Evolutionary conservation across 2,888 invertebrate species (phyloP).

Genomic region (Metellina segmentata): DNA sequence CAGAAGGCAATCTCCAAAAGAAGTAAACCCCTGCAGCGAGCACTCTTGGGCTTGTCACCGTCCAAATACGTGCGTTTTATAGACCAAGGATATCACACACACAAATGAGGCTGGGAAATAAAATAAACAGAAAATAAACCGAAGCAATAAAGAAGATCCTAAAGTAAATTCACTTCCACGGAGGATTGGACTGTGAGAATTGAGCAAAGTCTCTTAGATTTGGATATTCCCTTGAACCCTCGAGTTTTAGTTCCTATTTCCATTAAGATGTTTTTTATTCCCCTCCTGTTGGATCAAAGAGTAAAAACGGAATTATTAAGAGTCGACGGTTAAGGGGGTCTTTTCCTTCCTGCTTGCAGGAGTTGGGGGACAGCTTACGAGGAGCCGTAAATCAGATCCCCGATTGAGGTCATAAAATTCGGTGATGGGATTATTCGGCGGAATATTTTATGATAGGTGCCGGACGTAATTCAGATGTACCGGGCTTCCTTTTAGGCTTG

Average conservation of each 20-base stretch:
- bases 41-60: constrained; percentile 21
- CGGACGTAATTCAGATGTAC: constrained; percentile 62
- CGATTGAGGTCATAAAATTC: constrained; percentile 60
- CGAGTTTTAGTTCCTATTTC: constrained; percentile 11
- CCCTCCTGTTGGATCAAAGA: neutral
- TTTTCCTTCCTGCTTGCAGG: neutral
- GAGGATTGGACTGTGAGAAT: neutral
- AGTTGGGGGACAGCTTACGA: constrained; percentile 44
- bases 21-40: neutral
- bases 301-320: constrained; percentile 34
- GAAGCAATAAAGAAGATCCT: constrained; percentile 25
- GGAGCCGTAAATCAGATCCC: constrained; percentile 42
- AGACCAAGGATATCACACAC: constrained; percentile 3
- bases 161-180: constrained; percentile 1
- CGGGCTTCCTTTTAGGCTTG: constrained; percentile 20
- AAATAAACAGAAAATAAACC: constrained; percentile 37
- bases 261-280: constrained; percentile 28
- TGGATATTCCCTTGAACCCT: neutral
- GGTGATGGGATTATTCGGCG: constrained; percentile 31
- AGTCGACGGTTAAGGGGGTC: constrained; percentile 18
- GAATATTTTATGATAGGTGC: constrained; percentile 62
- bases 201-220: neutral
- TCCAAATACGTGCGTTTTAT: constrained; percentile 10
- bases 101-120: constrained; percentile 16
- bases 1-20: constrained; percentile 2